Percentiles rank a stretch among this genome's conserved stretches.
phyloP scores from a whole-genome alignment of 1,140 invertebrate species.

The Bilobella aurantiaca region DNA sequence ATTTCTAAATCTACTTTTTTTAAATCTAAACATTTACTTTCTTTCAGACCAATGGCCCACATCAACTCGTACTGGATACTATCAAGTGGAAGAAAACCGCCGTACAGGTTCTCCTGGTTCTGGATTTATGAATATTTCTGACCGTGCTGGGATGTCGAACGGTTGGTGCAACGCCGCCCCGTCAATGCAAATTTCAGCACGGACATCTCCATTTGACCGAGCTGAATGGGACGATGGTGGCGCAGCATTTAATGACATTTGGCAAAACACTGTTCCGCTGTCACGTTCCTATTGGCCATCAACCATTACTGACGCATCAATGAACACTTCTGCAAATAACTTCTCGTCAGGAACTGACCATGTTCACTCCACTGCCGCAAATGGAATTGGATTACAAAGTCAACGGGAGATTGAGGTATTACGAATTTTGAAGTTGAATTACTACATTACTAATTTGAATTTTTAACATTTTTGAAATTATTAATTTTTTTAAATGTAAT shows the following conservation, averaged over 20 bases:
- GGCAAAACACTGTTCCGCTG: neutral
- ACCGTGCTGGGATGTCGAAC: neutral
- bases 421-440: no score
- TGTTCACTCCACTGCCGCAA: neutral
- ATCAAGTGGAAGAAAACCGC: no score
- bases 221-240: neutral
- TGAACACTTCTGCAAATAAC: neutral
- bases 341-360: neutral
- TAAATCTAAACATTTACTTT: no score
- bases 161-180: neutral
- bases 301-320: neutral
- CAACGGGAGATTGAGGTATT: conserved; percentile 35
- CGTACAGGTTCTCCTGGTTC: no score
- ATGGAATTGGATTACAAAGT: conserved; percentile 15
- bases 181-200: neutral
- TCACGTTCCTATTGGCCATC: neutral
- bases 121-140: no score
- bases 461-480: neutral
- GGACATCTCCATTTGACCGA: neutral
- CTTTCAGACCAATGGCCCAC: neutral
- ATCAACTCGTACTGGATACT: neutral
- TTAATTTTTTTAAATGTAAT: neutral
- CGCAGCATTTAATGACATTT: neutral
- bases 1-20: no score
- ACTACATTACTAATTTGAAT: neutral